A percentile compares a stretch with the other conserved stretches of the same genome.
Evolutionary conservation across 2,888 invertebrate species (phyloP).

Genomic region (Capitulum mitella): DNA sequence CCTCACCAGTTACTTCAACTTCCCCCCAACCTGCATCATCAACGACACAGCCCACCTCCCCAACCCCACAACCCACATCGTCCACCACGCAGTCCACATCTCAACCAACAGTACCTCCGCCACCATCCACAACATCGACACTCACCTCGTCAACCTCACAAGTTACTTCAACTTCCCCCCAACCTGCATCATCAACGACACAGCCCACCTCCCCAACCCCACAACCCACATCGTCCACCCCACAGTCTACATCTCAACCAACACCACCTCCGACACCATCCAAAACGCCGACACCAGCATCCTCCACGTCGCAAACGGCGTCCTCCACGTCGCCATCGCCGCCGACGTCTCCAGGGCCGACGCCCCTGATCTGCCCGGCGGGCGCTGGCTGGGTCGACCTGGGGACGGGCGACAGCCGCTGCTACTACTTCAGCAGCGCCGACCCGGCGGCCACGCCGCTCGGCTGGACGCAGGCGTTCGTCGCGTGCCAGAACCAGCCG

Average conservation of each 20-base stretch:
- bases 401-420: background rate
- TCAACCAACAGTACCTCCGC: background rate
- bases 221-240: background rate
- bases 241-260: too few species aligned
- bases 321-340: too few species aligned
- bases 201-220: background rate
- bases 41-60: background rate
- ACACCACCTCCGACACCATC: too few species aligned
- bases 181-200: background rate
- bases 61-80: background rate
- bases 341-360: too few species aligned
- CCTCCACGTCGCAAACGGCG: too few species aligned
- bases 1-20: too few species aligned
- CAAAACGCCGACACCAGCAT: too few species aligned
- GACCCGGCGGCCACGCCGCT: too few species aligned
- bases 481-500: background rate
- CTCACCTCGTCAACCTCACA: background rate
- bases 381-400: background rate
- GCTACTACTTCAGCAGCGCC: background rate
- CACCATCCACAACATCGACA: background rate
- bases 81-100: background rate
- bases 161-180: background rate
- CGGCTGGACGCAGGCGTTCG: too few species aligned
- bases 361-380: too few species aligned
- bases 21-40: too few species aligned